phyloP scores from a whole-genome alignment of 1,140 invertebrate species.

The Drosophila arizonae region DNA sequence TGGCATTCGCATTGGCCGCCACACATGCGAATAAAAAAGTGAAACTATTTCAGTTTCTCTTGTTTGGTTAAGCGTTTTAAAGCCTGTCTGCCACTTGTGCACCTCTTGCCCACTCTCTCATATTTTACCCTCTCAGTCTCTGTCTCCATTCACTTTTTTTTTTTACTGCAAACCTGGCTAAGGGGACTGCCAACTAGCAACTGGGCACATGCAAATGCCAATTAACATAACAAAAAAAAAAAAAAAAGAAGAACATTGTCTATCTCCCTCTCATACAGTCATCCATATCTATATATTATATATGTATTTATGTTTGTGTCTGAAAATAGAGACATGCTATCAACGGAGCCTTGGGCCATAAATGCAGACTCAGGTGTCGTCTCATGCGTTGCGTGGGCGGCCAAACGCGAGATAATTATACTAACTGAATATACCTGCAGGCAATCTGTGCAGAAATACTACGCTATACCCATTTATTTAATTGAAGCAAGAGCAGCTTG shows the following conservation, averaged over 20 bases:
- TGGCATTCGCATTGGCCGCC: conserved; percentile 53
- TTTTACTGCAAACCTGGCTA: conserved; percentile 11
- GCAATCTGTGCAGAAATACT: conserved; percentile 1
- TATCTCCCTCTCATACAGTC: conserved; percentile 16
- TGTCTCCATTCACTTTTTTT: conserved; percentile 2
- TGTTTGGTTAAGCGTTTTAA: conserved; percentile 79
- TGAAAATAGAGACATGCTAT: conserved; percentile 23
- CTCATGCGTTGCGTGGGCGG: conserved; percentile 62
- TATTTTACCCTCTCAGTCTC: not conserved
- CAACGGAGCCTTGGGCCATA: conserved; percentile 46
- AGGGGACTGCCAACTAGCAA: conserved; percentile 23
- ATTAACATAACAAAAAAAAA: conserved; percentile 78
- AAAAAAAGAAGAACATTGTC: conserved; percentile 55
- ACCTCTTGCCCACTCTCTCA: not conserved
- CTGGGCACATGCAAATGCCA: conserved; percentile 61
- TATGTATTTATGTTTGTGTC: not conserved
- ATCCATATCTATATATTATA: not conserved
- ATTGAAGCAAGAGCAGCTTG: no score
- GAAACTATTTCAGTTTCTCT: conserved; percentile 71
- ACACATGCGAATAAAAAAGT: conserved; percentile 48
- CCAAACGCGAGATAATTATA: conserved; percentile 46
- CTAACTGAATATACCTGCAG: conserved; percentile 16
- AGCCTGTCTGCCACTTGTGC: conserved; percentile 54
- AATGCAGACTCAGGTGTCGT: conserved; percentile 78
- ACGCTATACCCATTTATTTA: not conserved